Percentiles rank a stretch among this genome's conserved stretches.
These are phyloP conservation scores for Pelagia noctiluca DNA, from an alignment of 30 jellyfish, hydroid and myxozoan genomes.

Conservation along the genomic window DNA sequence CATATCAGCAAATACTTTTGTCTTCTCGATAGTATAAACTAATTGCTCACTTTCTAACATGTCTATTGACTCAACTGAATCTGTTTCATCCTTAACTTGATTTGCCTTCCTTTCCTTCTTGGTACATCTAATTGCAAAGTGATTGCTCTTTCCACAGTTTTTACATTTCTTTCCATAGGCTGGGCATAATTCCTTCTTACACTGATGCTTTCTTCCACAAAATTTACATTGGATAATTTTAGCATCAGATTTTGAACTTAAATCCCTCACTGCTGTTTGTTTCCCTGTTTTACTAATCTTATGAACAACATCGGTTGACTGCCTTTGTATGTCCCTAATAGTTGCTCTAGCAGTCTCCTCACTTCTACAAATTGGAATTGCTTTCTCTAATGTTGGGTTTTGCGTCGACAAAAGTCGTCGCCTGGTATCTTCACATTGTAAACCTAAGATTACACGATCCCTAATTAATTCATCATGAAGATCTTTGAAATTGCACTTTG, in stretches of 20 bases:
- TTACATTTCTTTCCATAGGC: constrained; percentile 61
- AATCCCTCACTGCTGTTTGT: constrained; percentile 52
- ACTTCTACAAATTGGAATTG: constrained; percentile 52
- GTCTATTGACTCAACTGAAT: constrained; percentile 44
- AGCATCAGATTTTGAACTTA: constrained; percentile 48
- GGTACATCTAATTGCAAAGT: constrained; percentile 37
- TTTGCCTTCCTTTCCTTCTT: constrained; percentile 36
- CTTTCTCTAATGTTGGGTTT: constrained; percentile 47
- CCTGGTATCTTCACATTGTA: constrained; percentile 43
- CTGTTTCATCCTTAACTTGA: constrained; percentile 45
- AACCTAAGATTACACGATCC: constrained; percentile 43
- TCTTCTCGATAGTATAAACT: constrained; percentile 51
- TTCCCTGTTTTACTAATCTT: constrained; percentile 49
- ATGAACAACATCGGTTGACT: constrained; percentile 62
- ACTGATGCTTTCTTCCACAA: constrained; percentile 54
- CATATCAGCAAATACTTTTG: constrained; percentile 45
- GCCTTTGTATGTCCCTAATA: constrained; percentile 56
- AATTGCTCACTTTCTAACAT: constrained; percentile 36
- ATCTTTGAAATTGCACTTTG: constrained; percentile 44
- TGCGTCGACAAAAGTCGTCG: constrained; percentile 54
- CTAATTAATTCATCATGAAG: constrained; percentile 48
- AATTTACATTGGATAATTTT: constrained; percentile 39
- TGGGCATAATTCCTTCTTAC: constrained; percentile 55
- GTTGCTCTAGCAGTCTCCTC: constrained; percentile 63
- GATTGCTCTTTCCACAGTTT: constrained; percentile 57